phyloP scores from a whole-genome alignment of 2,113 vertebrate species.

The Rynchops niger region DNA sequence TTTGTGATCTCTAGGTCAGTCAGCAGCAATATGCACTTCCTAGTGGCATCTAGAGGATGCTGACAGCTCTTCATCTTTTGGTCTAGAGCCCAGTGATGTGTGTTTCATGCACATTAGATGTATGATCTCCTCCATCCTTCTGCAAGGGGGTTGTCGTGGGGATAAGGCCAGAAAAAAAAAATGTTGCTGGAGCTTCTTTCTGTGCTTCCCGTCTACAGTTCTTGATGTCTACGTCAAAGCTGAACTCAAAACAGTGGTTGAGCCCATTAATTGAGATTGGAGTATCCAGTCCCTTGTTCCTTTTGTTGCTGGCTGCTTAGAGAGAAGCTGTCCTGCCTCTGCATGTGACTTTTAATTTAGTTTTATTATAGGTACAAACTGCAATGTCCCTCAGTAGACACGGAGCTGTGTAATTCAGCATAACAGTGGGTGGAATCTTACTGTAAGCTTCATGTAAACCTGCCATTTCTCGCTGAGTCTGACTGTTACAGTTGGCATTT shows the following conservation, averaged over 20 bases:
- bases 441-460: neutral
- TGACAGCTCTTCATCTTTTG: neutral
- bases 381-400: neutral
- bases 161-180: neutral
- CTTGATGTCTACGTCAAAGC: neutral
- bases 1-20: neutral
- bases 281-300: neutral
- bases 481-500: neutral
- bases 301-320: neutral
- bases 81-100: neutral
- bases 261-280: neutral
- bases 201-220: neutral
- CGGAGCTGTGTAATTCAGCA: neutral
- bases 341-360: neutral
- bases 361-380: neutral
- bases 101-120: neutral
- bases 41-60: neutral
- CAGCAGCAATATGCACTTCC: neutral
- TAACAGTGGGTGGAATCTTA: neutral
- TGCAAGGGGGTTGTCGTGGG: neutral
- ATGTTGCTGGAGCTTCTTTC: neutral
- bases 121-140: neutral
- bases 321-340: neutral
- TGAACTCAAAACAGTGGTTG: neutral
- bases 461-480: neutral